Conservation (phyloP, 1,140 invertebrate genomes). For the Drosophila baimaii region DNA sequence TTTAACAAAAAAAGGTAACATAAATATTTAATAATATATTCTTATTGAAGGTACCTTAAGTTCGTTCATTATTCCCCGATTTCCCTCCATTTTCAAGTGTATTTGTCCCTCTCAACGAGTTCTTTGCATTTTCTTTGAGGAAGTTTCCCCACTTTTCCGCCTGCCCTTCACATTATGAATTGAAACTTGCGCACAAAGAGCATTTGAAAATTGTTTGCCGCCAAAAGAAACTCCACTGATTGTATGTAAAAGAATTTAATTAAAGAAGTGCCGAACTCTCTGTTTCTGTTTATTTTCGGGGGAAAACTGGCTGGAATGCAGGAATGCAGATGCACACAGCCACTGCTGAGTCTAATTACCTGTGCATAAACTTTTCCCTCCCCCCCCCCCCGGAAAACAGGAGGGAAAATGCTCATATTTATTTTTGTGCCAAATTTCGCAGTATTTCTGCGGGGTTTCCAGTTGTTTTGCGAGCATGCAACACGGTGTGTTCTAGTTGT, state of each 20-base stretch:
- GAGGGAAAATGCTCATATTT: slow-evolving; percentile 38
- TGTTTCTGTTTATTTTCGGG: slow-evolving; percentile 11
- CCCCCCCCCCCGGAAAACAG: too few species aligned
- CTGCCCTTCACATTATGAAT: slow-evolving; percentile 25
- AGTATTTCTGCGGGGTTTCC: slow-evolving; percentile 49
- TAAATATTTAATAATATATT: neutral
- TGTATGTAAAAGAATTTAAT: slow-evolving; percentile 64
- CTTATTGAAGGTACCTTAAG: neutral
- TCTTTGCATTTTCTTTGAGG: slow-evolving; percentile 2
- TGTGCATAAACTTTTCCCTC: slow-evolving; percentile 48
- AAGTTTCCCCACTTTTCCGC: slow-evolving; percentile 16
- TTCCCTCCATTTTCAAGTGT: neutral
- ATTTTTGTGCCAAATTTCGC: slow-evolving; percentile 42
- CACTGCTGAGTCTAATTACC: slow-evolving; percentile 52
- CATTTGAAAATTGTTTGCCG: slow-evolving; percentile 69
- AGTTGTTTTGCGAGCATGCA: slow-evolving; percentile 46
- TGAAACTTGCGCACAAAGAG: slow-evolving; percentile 32
- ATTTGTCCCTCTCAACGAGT: slow-evolving; percentile 19
- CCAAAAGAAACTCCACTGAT: slow-evolving; percentile 40
- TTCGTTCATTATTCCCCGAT: neutral
- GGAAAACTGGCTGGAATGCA: slow-evolving; percentile 12
- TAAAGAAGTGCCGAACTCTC: slow-evolving; percentile 37
- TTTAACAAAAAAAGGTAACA: neutral
- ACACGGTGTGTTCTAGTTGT: slow-evolving; percentile 67
- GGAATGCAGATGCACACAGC: slow-evolving; percentile 17